These are phyloP conservation scores for Halcyon leucocephala DNA, from an alignment of 2,797 vertebrate genomes.

Conservation along the genomic window DNA sequence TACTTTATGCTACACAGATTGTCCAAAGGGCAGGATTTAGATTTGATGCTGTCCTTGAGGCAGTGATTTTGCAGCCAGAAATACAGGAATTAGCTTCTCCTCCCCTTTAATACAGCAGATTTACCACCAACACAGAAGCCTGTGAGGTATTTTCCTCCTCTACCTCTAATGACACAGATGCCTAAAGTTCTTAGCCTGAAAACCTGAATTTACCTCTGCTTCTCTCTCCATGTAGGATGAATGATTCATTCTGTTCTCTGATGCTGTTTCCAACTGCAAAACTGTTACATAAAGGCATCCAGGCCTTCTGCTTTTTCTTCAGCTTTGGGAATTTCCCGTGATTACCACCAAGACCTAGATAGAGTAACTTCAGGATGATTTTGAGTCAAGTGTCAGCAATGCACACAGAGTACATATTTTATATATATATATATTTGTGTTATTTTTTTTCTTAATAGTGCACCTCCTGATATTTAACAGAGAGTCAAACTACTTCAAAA, in stretches of 20 bases:
- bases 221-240: constrained; percentile 10
- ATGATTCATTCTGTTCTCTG: constrained; percentile 57
- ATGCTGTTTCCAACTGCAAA: constrained; percentile 24
- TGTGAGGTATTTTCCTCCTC: not conserved
- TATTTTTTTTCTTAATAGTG: not conserved
- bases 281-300: constrained; percentile 17
- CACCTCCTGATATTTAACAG: not conserved
- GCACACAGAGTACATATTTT: not conserved
- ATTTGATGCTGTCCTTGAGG: not conserved
- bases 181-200: constrained; percentile 36
- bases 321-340: not conserved
- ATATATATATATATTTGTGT: not conserved
- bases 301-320: constrained; percentile 8
- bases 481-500: not conserved
- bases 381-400: not conserved
- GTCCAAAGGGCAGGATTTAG: not conserved
- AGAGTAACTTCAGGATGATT: not conserved
- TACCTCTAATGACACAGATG: constrained; percentile 7
- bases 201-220: constrained; percentile 52
- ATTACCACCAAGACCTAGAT: not conserved
- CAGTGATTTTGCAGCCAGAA: not conserved
- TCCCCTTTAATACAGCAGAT: not conserved
- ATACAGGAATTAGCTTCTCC: not conserved
- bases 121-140: not conserved
- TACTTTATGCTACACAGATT: not conserved